These are phyloP conservation scores for Caranx ignobilis DNA, from an alignment of 2,113 vertebrate species.

Conservation along the genomic window DNA sequence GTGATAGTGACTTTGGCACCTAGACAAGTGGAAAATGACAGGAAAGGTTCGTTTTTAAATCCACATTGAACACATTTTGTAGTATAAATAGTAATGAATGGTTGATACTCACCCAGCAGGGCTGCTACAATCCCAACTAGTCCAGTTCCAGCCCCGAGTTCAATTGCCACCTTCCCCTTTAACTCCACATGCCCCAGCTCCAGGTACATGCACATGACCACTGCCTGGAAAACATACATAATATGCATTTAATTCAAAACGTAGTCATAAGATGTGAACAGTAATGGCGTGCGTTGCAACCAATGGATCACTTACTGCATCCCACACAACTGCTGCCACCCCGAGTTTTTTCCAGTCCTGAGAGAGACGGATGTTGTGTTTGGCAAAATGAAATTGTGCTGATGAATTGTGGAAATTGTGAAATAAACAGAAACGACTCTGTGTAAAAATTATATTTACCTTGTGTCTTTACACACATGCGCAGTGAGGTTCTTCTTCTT, in stretches of 20 bases:
- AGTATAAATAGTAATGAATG: not conserved
- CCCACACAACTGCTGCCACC: constrained; percentile 96
- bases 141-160: constrained; percentile 95
- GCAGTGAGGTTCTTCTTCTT: constrained; percentile 32
- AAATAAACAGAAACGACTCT: not conserved
- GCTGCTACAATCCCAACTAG: constrained; percentile 95
- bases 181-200: constrained; percentile 89
- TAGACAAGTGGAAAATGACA: constrained; percentile 50
- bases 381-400: constrained; percentile 86
- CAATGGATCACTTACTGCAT: constrained; percentile 86
- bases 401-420: constrained; percentile 87
- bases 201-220: constrained; percentile 92
- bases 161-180: constrained; percentile 85
- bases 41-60: no score
- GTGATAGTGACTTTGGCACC: constrained; percentile 94
- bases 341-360: constrained; percentile 95
- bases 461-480: not conserved
- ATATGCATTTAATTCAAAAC: no score
- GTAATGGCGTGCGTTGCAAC: not conserved
- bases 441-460: no score
- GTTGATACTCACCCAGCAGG: constrained; percentile 86
- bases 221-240: constrained; percentile 83
- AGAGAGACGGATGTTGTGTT: constrained; percentile 83
- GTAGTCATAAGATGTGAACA: rapidly evolving
- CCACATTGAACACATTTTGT: not conserved